Conservation (phyloP, 1,140 invertebrate genomes). For the Monochamus saltuarius region DNA sequence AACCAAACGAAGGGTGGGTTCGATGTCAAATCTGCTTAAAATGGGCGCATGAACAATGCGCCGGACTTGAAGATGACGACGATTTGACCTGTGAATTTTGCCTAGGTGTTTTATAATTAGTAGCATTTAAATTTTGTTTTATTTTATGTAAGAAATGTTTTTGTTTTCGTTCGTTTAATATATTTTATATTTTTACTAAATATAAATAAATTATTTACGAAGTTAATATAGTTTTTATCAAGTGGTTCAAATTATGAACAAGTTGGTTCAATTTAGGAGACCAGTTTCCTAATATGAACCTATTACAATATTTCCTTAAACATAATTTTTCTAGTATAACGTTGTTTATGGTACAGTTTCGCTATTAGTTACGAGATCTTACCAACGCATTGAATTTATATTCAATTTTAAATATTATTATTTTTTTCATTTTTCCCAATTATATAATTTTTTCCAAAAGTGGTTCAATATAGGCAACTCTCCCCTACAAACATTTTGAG, state of each 20-base stretch:
- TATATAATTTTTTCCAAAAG: not conserved
- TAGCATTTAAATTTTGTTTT: not conserved
- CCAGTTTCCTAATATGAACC: too few relatives aligned
- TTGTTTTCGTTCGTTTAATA: too few relatives aligned
- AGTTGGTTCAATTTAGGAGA: too few relatives aligned
- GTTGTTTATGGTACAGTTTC: not conserved
- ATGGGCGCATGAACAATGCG: not conserved
- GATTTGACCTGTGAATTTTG: not conserved
- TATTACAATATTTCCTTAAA: too few relatives aligned
- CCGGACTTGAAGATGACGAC: not conserved
- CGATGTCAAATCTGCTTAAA: conserved; percentile 2
- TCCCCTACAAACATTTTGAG: not conserved
- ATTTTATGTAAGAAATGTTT: too few relatives aligned
- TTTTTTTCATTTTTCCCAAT: not conserved
- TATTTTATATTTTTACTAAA: not conserved
- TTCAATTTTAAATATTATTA: not conserved
- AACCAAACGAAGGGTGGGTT: conserved; percentile 4
- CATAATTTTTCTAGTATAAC: not conserved
- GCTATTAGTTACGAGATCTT: not conserved
- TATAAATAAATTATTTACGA: too few relatives aligned
- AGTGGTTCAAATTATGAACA: too few relatives aligned
- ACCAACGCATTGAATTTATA: not conserved
- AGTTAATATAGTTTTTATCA: too few relatives aligned
- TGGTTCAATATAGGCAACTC: conserved; percentile 8
- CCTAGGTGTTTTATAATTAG: not conserved